Conservation (phyloP, 2,888 invertebrate species). For the Andrena dorsata region DNA sequence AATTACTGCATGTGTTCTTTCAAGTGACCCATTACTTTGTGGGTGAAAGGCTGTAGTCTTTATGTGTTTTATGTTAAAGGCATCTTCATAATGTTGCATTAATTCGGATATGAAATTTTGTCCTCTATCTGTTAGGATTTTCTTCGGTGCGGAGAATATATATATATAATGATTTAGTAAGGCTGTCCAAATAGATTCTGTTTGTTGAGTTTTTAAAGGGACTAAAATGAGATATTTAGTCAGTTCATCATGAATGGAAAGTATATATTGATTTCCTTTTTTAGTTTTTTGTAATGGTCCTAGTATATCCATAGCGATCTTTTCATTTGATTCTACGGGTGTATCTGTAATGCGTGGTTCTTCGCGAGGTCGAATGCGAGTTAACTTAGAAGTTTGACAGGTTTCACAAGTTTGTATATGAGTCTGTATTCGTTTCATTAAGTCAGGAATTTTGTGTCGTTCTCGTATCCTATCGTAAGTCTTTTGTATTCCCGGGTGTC, state of each 20-base stretch:
- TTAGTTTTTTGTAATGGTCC: not conserved
- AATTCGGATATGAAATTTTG: not conserved
- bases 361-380: not conserved
- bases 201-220: not conserved
- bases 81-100: not conserved
- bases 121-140: not conserved
- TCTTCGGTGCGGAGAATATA: not conserved
- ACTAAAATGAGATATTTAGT: not conserved
- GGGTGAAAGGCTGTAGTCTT: slow-evolving; percentile 9
- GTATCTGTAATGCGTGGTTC: slow-evolving; percentile 1
- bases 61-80: slow-evolving; percentile 5
- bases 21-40: slow-evolving; percentile 1
- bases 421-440: not conserved
- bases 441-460: not conserved
- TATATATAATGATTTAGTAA: not conserved
- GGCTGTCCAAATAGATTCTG: not conserved
- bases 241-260: slow-evolving; percentile 4
- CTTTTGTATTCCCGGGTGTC: slow-evolving; percentile 16
- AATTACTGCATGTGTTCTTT: slow-evolving; percentile 18
- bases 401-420: not conserved
- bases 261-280: not conserved
- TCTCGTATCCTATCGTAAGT: not conserved
- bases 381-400: slow-evolving; percentile 9
- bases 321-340: not conserved
- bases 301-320: slow-evolving; percentile 4